Evolutionary conservation across 37 sponge, comb jelly and placozoan species (phyloP), one percentile per base, ranked within the genome.

Genomic region (Halisarca cf. caerulea): DNA sequence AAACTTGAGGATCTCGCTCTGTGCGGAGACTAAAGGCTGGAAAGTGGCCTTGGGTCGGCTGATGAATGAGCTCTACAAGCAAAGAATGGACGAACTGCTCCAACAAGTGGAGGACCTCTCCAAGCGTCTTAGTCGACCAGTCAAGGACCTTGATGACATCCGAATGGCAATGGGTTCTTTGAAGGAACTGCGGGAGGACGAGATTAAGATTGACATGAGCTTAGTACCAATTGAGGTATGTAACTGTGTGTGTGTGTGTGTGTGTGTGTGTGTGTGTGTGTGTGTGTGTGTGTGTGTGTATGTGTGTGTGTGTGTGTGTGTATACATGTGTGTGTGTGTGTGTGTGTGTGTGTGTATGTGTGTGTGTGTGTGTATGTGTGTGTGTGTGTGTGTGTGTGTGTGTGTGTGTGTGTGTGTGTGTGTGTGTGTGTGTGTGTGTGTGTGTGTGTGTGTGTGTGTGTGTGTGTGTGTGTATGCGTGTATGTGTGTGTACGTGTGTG

Each of bases 121-220:
- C 58, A 90, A 91, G 82, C 45, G 88, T 24, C 88, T 97, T 7
- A 75, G 89, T 9, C 89, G 95, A 15, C 90, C 91, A 6, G 86
- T 98, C 82, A 93, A 93, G 35, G 98, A 98, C 69, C 84, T 98
- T 42, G 95, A 98, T 80, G 98, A 98, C 82, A 90, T 98, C 28
- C 89, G 98, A 25, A 85, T 47, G 42, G 92, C 95, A 30, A 98
- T 98, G 98, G 91, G 84, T 42, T 85, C 93, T 9, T 85, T 93
- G 74, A 85, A 89, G 58, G 94, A 96, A 59, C 53, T 94, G 73
- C 72, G 96, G 20, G 95, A 98, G 88, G 88, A 93, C 27, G 95
- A 98, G 58, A 98, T 96, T 43, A 74, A 54, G 35, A 96, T 98
- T 58, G 99, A 98, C 86, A 91, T 90, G 66, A 79, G 91, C 32